Conservation (phyloP, 2,797 vertebrate genomes). For the Chaenodraco wilsoni region DNA sequence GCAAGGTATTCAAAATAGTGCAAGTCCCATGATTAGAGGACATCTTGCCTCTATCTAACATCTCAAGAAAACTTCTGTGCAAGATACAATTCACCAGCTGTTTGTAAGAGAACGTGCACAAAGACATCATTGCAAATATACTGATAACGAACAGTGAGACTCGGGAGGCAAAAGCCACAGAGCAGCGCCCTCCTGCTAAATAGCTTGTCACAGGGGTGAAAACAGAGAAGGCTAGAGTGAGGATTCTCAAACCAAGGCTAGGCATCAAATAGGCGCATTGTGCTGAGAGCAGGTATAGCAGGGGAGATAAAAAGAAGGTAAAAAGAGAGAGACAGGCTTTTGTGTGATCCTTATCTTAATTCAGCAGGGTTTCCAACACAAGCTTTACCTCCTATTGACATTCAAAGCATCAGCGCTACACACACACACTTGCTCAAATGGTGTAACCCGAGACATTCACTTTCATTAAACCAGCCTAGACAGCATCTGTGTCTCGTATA, state of each 20-base stretch:
- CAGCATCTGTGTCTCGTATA: slow-evolving; percentile 75
- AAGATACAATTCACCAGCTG: slow-evolving; percentile 20
- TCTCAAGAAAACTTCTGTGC: slow-evolving; percentile 16
- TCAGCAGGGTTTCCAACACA: slow-evolving; percentile 79
- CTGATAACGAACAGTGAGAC: slow-evolving; percentile 49
- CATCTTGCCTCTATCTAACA: slow-evolving; percentile 13
- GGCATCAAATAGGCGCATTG: slow-evolving; percentile 67
- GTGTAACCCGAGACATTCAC: slow-evolving; percentile 79
- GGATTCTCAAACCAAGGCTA: slow-evolving; percentile 58
- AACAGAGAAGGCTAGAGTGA: slow-evolving; percentile 61
- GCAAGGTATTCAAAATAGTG: slow-evolving; percentile 49
- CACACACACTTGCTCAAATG: slow-evolving; percentile 59
- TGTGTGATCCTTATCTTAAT: slow-evolving; percentile 85
- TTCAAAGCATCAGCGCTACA: slow-evolving; percentile 80
- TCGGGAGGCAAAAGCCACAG: slow-evolving; percentile 34
- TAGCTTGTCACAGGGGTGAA: slow-evolving; percentile 62
- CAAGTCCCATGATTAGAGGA: slow-evolving; percentile 45
- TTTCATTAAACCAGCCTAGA: slow-evolving; percentile 79
- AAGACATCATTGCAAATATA: slow-evolving; percentile 60
- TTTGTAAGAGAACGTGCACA: slow-evolving; percentile 50
- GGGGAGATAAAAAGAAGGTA: slow-evolving; percentile 52
- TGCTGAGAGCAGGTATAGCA: slow-evolving; percentile 54
- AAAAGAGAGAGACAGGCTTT: slow-evolving; percentile 68
- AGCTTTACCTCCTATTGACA: slow-evolving; percentile 82
- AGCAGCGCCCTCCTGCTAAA: slow-evolving; percentile 67